Evolutionary conservation across 2,113 vertebrate genomes (phyloP).

Genomic region (Erythrolamprus reginae): DNA sequence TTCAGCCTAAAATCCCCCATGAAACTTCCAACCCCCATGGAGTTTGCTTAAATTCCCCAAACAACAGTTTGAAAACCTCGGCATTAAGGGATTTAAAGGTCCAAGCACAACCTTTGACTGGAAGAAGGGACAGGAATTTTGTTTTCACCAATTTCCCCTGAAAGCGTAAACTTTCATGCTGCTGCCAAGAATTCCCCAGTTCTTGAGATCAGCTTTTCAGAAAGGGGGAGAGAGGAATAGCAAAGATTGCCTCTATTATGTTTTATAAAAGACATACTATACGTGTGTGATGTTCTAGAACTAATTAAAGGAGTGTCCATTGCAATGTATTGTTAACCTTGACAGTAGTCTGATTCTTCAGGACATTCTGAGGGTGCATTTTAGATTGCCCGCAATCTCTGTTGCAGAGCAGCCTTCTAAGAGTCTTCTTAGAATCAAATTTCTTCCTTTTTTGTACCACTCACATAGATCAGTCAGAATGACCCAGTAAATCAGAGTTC

Average conservation of each 20-base stretch:
- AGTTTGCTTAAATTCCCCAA: not conserved
- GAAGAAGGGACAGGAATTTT: not conserved
- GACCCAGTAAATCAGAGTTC: not conserved
- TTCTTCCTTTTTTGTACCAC: not conserved
- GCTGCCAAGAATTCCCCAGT: too few species aligned
- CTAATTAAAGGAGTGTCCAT: not conserved
- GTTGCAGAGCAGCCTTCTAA: slow-evolving; percentile 4
- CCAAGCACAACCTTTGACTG: not conserved
- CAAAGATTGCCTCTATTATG: not conserved
- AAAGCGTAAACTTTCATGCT: not conserved
- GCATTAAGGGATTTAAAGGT: not conserved
- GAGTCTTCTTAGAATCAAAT: slow-evolving; percentile 18
- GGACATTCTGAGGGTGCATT: not conserved
- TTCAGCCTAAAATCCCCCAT: not conserved
- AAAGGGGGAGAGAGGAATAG: not conserved
- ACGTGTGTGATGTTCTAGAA: not conserved
- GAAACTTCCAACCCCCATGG: not conserved
- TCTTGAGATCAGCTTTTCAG: not conserved
- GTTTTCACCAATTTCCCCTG: not conserved
- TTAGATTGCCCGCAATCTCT: not conserved
- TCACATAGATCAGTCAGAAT: slow-evolving; percentile 22
- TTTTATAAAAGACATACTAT: not conserved
- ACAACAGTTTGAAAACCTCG: not conserved
- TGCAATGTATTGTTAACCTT: not conserved
- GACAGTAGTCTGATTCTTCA: not conserved